phyloP scores from a whole-genome alignment of 2,113 vertebrate species.

The Tachycineta bicolor region DNA sequence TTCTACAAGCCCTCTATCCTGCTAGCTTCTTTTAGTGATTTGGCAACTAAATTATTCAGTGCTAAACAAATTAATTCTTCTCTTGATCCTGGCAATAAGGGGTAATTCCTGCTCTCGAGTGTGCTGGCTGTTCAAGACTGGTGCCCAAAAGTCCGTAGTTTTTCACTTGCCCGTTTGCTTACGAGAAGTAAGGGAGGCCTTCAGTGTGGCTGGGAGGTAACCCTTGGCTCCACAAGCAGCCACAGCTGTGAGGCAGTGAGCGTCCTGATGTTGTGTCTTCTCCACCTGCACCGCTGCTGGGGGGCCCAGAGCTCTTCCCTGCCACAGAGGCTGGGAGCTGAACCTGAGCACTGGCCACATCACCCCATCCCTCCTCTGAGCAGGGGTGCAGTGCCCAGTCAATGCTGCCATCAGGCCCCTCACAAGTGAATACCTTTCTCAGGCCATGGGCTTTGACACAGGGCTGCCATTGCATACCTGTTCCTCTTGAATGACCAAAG shows the following conservation, averaged over 20 bases:
- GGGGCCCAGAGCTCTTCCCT: background rate
- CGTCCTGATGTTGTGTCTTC: background rate
- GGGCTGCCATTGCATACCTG: background rate
- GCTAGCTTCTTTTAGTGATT: background rate
- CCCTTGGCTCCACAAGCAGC: background rate
- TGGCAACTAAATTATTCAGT: background rate
- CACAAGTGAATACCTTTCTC: background rate
- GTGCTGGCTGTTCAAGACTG: background rate
- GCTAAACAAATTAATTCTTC: background rate
- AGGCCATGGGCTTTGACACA: background rate
- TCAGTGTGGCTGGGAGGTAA: background rate
- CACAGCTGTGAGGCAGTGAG: background rate
- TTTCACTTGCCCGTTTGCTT: background rate
- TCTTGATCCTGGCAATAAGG: background rate
- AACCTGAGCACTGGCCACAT: background rate
- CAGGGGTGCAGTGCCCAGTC: accelerated
- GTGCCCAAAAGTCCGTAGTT: background rate
- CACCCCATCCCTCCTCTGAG: background rate
- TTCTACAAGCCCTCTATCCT: background rate
- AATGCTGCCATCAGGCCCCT: accelerated
- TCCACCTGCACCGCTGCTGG: background rate
- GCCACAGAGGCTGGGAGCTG: background rate
- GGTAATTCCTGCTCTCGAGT: background rate
- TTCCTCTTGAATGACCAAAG: background rate
- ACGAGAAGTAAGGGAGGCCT: background rate